These are phyloP conservation scores for Gisinianus flammeolus DNA, from an alignment of 2,888 invertebrate species.

Conservation along the genomic window DNA sequence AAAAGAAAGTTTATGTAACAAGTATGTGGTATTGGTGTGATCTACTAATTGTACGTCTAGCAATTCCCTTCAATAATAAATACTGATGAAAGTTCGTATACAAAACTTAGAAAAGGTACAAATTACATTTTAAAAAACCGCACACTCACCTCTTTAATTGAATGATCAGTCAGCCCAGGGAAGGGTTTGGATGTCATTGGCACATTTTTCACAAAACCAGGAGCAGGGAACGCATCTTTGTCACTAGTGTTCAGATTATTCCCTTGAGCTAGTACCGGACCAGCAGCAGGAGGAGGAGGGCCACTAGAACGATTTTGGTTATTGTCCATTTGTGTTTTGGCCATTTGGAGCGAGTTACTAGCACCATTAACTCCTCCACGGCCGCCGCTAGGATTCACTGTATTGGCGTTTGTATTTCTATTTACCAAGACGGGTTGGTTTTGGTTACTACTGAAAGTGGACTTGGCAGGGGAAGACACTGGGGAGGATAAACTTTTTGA, in stretches of 20 bases:
- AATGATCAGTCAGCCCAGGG: conserved; percentile 56
- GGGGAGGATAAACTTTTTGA: conserved; percentile 38
- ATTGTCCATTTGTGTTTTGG: conserved; percentile 48
- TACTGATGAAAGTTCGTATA: no score
- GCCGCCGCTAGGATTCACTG: conserved; percentile 40
- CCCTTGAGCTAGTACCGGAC: conserved; percentile 28
- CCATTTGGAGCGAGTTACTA: conserved; percentile 39
- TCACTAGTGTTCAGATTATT: conserved; percentile 52
- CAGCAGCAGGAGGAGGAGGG: conserved; percentile 36
- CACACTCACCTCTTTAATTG: conserved; percentile 52
- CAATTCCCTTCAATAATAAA: no score
- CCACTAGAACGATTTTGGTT: conserved; percentile 33
- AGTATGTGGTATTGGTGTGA: no score
- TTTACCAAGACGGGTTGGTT: conserved; percentile 37
- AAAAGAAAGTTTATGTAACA: no score
- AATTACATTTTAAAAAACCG: not conserved
- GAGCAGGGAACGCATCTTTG: conserved; percentile 57
- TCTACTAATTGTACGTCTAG: no score
- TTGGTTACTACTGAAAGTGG: conserved; percentile 36
- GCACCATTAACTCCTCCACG: conserved; percentile 41
- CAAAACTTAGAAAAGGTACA: not conserved
- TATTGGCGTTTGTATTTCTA: conserved; percentile 28
- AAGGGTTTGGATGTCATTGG: conserved; percentile 57
- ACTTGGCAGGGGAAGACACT: conserved; percentile 49
- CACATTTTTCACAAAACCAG: conserved; percentile 57